These are phyloP conservation scores for Drosophila peninsularis DNA, from an alignment of 2,888 invertebrate genomes.

Conservation along the genomic window DNA sequence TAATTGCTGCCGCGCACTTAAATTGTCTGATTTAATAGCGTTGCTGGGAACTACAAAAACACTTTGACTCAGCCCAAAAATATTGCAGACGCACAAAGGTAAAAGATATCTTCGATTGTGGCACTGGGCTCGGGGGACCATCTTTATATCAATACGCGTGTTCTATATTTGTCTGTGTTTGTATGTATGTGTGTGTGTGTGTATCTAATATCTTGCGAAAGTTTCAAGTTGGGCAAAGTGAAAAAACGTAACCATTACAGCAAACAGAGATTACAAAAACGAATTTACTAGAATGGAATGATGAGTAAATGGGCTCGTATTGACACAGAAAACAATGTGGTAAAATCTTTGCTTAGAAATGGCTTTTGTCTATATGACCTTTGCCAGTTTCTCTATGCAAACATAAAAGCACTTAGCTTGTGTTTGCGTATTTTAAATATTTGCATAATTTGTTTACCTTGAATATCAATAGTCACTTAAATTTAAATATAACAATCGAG, in stretches of 20 bases:
- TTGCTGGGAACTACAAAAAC: slow-evolving; percentile 46
- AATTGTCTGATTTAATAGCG: slow-evolving; percentile 64
- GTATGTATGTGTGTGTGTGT: slow-evolving; percentile 25
- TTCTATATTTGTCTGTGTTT: slow-evolving; percentile 13
- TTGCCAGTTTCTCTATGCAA: slow-evolving; percentile 19
- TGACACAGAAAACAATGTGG: slow-evolving; percentile 49
- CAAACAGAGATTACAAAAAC: slow-evolving; percentile 34
- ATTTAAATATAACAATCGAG: neutral
- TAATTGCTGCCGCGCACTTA: slow-evolving; percentile 43
- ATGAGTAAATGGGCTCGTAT: slow-evolving; percentile 52
- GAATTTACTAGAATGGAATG: slow-evolving; percentile 24
- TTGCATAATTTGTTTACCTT: slow-evolving; percentile 9
- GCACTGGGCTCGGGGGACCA: slow-evolving; percentile 13
- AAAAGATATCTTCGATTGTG: slow-evolving; percentile 41
- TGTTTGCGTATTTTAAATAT: slow-evolving; percentile 38
- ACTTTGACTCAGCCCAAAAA: slow-evolving; percentile 51
- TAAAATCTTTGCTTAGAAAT: slow-evolving; percentile 29
- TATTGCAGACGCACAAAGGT: slow-evolving; percentile 38
- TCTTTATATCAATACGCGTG: slow-evolving; percentile 49
- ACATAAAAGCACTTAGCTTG: slow-evolving; percentile 38
- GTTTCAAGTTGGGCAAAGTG: slow-evolving; percentile 51
- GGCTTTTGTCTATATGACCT: slow-evolving; percentile 7
- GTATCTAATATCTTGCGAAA: slow-evolving; percentile 67
- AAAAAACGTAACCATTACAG: slow-evolving; percentile 29
- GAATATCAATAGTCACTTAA: neutral